Conservation (phyloP, 2,797 vertebrate genomes). For the Enteromius thamalakanensis region DNA sequence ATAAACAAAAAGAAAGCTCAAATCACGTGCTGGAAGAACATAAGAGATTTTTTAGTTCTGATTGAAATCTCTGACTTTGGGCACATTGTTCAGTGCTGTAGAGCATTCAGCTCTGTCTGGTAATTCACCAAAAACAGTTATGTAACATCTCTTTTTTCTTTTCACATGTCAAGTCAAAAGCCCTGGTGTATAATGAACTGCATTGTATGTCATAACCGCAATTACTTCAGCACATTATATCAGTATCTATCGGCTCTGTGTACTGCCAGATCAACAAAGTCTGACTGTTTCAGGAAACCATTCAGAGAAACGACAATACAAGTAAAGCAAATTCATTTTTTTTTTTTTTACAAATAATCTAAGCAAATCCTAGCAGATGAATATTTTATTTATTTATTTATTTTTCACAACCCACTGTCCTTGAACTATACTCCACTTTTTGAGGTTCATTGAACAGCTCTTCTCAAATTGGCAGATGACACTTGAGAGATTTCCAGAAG, state of each 20-base stretch:
- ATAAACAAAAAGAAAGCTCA: background rate
- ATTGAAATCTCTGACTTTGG: background rate
- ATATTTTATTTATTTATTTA: background rate
- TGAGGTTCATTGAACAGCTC: background rate
- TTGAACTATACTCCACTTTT: background rate
- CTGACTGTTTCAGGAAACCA: slow-evolving; percentile 1
- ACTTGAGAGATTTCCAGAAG: background rate
- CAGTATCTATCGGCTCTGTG: background rate
- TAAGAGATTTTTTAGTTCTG: background rate
- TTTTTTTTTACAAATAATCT: background rate
- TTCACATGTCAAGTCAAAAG: slow-evolving; percentile 12
- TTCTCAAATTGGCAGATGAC: background rate
- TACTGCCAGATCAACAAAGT: background rate
- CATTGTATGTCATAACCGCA: slow-evolving; percentile 7
- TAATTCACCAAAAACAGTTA: background rate
- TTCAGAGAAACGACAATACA: background rate
- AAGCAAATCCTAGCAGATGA: background rate
- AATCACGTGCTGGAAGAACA: background rate
- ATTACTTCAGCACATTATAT: background rate
- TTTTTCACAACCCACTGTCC: background rate
- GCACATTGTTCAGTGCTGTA: background rate
- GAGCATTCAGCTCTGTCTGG: background rate
- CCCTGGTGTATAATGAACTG: background rate
- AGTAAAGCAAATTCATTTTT: background rate
- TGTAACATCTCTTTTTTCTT: background rate